Evolutionary conservation across 2,113 vertebrate genomes (phyloP), one percentile per base, ranked within the genome.

Genomic region (Percina caprodes): DNA sequence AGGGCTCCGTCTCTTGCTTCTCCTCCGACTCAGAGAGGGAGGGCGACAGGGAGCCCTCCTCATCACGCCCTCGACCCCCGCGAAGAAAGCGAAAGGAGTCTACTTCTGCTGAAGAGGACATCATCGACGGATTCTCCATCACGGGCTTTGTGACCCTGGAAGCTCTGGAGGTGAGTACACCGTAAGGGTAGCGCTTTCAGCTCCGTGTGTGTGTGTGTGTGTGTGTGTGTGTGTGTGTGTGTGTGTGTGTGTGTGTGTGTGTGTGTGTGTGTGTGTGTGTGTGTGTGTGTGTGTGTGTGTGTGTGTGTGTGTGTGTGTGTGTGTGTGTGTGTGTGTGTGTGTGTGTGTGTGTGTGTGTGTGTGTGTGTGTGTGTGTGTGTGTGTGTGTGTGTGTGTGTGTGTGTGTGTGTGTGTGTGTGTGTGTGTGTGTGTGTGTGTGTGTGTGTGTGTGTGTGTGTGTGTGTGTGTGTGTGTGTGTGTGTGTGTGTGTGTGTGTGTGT

Each of bases 121-220:
- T 99, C 95, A 97, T 99, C 60, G 97, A 99, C 86, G 97, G 97
- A 69, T 99, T 99, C 91, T 97, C 96, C 83, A 97, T 98, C 92
- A 93, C 96, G 54, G 97, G 97, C 82, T 98, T 98, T 69, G 95
- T 97, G 91, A 96, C 97, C 85, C 94, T 98, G 91, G 97, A 98
- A 91, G 97, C 96, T 82, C 91, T 99, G 85, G 97, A 99, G 97
- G 97, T 98, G 93, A 96, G 96, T 85, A 0, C 23, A 61, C 63
- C 45, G 26, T 13, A 0, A 56, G 33, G 59, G 3, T 18, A 42
- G 46, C 2, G 45, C 18, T 48, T 77, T 74, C 2, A 30, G 2
- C 83, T n/a, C 4, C 71, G 23, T 35, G n/a, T 4, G 33, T 35
- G 33, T 35, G 33, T 35, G 33, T 35, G 33, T 35, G 33, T 51